phyloP scores from a whole-genome alignment of 2,797 vertebrate genomes.

The Lutjanus argentimaculatus region DNA sequence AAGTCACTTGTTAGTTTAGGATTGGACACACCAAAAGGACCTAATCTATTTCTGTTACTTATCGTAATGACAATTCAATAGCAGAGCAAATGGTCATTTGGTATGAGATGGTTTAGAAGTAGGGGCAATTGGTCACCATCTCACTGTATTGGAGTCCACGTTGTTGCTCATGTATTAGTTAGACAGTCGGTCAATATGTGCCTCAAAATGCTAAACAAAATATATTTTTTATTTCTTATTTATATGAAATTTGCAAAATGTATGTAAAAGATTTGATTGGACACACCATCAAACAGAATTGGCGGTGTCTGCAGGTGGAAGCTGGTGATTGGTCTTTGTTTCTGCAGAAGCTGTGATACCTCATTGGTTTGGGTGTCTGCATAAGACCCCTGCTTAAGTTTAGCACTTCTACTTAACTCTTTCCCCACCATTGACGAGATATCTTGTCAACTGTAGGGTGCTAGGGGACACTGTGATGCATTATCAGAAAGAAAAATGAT shows the following conservation, averaged over 20 bases:
- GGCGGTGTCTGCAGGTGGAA: not conserved
- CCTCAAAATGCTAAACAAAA: not conserved
- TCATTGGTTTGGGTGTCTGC: not conserved
- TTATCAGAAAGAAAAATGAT: too few species aligned
- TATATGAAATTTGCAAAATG: not conserved
- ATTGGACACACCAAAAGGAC: not conserved
- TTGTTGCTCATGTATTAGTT: not conserved
- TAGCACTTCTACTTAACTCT: too few species aligned
- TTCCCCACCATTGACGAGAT: too few species aligned
- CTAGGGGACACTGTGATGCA: too few species aligned
- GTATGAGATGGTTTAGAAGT: not conserved
- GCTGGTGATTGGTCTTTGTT: not conserved
- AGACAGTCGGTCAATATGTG: not conserved
- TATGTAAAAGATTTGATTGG: not conserved
- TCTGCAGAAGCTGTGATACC: not conserved
- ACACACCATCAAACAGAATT: not conserved
- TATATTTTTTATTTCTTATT: not conserved
- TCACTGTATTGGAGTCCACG: not conserved
- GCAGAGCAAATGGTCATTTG: not conserved
- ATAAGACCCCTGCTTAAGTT: not conserved
- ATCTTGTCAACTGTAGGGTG: too few species aligned
- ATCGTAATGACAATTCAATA: not conserved
- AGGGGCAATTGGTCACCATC: not conserved
- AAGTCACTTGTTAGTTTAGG: not conserved
- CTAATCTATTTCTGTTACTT: not conserved